A percentile compares a stretch with the other conserved stretches of the same genome.
Evolutionary conservation across 2,113 vertebrate species (phyloP).

Genomic region (Sapajus apella): DNA sequence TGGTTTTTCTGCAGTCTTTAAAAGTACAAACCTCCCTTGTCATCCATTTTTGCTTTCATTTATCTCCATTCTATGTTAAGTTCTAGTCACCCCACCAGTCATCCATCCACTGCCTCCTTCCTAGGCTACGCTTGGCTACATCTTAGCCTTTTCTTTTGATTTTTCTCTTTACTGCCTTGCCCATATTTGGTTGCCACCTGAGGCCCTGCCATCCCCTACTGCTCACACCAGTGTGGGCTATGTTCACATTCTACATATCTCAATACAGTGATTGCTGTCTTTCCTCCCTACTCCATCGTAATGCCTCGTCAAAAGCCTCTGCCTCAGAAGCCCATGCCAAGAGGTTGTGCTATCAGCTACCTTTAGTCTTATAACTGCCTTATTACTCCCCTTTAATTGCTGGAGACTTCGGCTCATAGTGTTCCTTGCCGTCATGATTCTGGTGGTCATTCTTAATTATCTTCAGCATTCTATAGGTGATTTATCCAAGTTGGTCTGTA

Average conservation of each 20-base stretch:
- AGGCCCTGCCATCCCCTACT: not conserved
- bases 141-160: not conserved
- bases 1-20: not conserved
- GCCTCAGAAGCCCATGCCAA: not conserved
- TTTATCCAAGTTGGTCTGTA: not conserved
- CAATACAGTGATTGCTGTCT: not conserved
- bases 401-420: not conserved
- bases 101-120: not conserved
- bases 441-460: not conserved
- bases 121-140: not conserved
- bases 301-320: not conserved
- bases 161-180: not conserved
- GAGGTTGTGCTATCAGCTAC: not conserved
- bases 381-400: not conserved
- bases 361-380: not conserved
- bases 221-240: not conserved
- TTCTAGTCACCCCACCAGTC: not conserved
- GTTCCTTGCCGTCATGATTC: not conserved
- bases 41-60: not conserved
- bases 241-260: not conserved
- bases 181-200: not conserved
- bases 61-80: not conserved
- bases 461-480: not conserved
- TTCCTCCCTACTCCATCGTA: not conserved
- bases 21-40: not conserved